Evolutionary conservation across 2,888 invertebrate genomes (phyloP).

Genomic region (Antheraea assamensis): DNA sequence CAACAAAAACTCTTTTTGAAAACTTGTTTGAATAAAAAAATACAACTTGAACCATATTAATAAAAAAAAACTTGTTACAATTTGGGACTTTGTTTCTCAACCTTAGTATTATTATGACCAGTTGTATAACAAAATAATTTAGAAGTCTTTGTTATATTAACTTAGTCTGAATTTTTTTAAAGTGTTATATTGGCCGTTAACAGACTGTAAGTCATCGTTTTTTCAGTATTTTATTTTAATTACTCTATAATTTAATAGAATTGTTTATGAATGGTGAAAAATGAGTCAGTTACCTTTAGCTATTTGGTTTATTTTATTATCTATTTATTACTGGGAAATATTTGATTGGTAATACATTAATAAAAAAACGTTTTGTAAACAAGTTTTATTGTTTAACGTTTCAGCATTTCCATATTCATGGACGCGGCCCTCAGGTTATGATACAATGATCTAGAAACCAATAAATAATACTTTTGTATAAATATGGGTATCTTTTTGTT

Average conservation of each 20-base stretch:
- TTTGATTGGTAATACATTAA: background rate
- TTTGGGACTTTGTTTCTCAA: background rate
- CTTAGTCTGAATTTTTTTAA: too few relatives aligned
- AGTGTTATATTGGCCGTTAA: too few relatives aligned
- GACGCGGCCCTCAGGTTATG: background rate
- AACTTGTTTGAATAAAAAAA: too few relatives aligned
- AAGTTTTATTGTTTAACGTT: too few relatives aligned
- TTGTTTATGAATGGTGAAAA: background rate
- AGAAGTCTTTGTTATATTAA: too few relatives aligned
- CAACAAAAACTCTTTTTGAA: too few relatives aligned
- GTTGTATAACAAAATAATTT: too few relatives aligned
- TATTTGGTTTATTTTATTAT: background rate
- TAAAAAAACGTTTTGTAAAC: background rate
- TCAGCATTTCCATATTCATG: background rate
- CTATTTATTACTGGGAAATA: background rate
- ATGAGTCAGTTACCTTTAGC: background rate
- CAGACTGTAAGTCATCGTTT: background rate
- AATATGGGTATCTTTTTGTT: background rate
- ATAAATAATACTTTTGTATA: background rate
- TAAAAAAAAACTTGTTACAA: too few relatives aligned
- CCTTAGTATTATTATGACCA: background rate
- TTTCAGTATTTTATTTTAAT: background rate
- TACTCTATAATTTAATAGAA: too few relatives aligned
- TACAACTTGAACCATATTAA: too few relatives aligned
- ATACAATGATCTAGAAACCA: background rate